Evolutionary conservation across 2,113 vertebrate genomes (phyloP), one percentile per base, ranked within the genome.

Genomic region (Glareola pratincola): DNA sequence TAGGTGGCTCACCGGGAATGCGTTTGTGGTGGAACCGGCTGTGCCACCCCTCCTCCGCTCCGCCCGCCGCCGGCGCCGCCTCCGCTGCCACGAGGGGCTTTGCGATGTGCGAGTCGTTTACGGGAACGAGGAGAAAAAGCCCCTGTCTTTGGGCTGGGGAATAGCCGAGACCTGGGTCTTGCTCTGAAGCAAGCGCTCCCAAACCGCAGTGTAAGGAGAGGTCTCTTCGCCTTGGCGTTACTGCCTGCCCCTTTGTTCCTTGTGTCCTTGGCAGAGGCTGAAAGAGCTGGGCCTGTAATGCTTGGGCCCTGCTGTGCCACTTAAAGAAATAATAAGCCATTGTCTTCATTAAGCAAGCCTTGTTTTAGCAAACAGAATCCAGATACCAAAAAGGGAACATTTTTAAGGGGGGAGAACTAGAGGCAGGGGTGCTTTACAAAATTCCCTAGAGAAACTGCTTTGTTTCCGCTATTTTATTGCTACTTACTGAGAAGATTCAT

Each of bases 261-360:
- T 80, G 69, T 98, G 98, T 98, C 97, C 98, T 98, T 99, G 99
- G 98, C 99, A 98, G 94, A 80, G 94, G 88, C 98, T 98, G 98
- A 98, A 98, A 99, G 98, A 98, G 91, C 95, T 56, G 87, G 85
- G 95, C 85, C 97, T 97, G 97, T 97, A 97, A 98, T 96, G 85
- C 98, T 97, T 93, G 95, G 98, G 92, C 97, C 98, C 98, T 98
- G 97, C 98, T 97, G 97, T 98, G 98, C 98, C 98, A 98, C 98
- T 99, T 98, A 98, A 97, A 97, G 98, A 97, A 98, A 99, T 98
- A 99, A 99, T 98, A 98, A 97, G 97, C 97, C 98, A 98, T 98
- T 99, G 98, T 99, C 98, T 98, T 98, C 98, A 98, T 98, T 99
- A 98, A 98, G 98, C 98, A 97, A 95, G 92, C 98, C 98, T 98